Conservation (phyloP, 2,888 invertebrate species). For the Trissonchulus sp. region DNA sequence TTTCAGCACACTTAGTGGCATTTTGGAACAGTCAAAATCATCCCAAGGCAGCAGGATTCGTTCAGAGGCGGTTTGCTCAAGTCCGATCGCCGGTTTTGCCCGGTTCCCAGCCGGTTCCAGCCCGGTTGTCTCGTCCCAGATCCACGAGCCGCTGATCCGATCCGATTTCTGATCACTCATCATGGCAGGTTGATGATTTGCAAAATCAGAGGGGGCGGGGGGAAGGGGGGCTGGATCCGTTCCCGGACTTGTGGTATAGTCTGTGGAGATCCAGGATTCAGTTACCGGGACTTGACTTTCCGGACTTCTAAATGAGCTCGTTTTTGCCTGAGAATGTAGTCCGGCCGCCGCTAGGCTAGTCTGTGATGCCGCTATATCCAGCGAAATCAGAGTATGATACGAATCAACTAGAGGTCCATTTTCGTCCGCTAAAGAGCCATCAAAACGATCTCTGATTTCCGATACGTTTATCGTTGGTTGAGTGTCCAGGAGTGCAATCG, state of each 20-base stretch:
- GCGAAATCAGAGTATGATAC: neutral
- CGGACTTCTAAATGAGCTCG: neutral
- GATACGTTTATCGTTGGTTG: too few species aligned
- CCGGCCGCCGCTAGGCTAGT: neutral
- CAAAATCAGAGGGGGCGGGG: neutral
- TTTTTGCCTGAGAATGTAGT: neutral
- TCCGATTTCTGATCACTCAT: neutral
- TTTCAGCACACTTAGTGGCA: neutral
- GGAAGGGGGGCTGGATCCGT: neutral
- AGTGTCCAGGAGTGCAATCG: too few species aligned
- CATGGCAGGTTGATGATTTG: neutral
- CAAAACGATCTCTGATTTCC: too few species aligned
- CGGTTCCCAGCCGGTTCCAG: neutral
- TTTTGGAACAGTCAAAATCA: neutral
- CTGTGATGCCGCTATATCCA: neutral
- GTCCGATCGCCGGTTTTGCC: neutral
- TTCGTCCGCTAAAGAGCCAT: too few species aligned
- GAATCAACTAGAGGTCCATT: neutral
- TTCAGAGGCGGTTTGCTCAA: neutral
- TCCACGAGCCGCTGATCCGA: neutral
- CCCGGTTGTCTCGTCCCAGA: slow-evolving; percentile 1
- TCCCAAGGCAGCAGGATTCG: neutral
- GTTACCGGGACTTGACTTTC: neutral
- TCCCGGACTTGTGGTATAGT: neutral
- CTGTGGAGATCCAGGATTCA: neutral